Conservation (phyloP, 2,888 invertebrate genomes). For the Lagria hirta region DNA sequence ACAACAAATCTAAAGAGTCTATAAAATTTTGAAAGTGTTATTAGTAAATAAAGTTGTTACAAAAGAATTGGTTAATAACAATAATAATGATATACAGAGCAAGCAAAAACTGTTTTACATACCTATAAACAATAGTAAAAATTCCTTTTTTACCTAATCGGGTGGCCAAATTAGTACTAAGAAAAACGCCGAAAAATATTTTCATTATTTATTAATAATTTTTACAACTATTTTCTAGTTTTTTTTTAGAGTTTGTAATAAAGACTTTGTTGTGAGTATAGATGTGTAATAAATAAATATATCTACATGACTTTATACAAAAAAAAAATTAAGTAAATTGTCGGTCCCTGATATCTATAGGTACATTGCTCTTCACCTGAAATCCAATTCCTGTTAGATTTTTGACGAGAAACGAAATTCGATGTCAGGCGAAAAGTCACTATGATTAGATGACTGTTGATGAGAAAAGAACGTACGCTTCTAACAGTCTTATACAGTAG, state of each 20-base stretch:
- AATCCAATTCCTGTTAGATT: slow-evolving; percentile 28
- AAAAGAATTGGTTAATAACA: slow-evolving; percentile 34
- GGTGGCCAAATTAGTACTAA: slow-evolving; percentile 16
- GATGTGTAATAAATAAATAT: slow-evolving; percentile 56
- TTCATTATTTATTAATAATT: slow-evolving; percentile 47
- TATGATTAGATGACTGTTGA: slow-evolving; percentile 31
- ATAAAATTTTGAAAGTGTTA: slow-evolving; percentile 30
- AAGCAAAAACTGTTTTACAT: slow-evolving; percentile 38
- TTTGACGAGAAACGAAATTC: slow-evolving; percentile 11
- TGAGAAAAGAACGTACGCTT: slow-evolving; percentile 34
- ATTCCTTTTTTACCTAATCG: slow-evolving; percentile 19
- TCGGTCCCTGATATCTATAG: slow-evolving; percentile 52
- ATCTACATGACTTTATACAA: slow-evolving; percentile 56
- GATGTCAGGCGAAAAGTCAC: slow-evolving; percentile 29
- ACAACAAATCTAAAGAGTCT: slow-evolving; percentile 49
- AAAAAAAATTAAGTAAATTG: slow-evolving; percentile 49
- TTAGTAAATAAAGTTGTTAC: slow-evolving; percentile 40
- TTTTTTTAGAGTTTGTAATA: slow-evolving; percentile 43
- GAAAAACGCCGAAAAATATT: slow-evolving; percentile 29
- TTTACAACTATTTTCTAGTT: slow-evolving; percentile 44
- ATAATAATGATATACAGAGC: slow-evolving; percentile 26
- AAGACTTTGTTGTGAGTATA: slow-evolving; percentile 55
- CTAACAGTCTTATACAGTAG: slow-evolving; percentile 47
- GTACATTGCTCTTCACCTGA: slow-evolving; percentile 39
- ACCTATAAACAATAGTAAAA: slow-evolving; percentile 32